These are phyloP conservation scores for Phengaris arion DNA, from an alignment of 2,888 invertebrate species.

Conservation along the genomic window DNA sequence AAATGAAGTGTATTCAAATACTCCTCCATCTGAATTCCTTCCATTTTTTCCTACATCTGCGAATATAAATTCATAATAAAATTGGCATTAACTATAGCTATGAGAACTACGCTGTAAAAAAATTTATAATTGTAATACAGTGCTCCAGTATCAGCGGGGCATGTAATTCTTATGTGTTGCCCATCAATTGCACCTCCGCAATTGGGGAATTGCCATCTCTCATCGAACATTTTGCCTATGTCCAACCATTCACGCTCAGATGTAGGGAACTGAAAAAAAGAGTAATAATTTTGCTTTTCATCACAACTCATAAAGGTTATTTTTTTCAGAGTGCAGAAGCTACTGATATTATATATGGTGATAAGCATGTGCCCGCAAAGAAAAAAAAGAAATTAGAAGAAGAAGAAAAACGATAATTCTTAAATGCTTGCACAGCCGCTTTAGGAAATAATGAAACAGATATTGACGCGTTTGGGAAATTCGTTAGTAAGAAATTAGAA, in stretches of 20 bases:
- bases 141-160: constrained; percentile 30
- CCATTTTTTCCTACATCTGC: constrained; percentile 32
- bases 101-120: constrained; percentile 29
- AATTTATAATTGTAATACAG: constrained; percentile 33
- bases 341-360: neutral
- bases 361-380: neutral
- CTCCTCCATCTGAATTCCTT: constrained; percentile 29
- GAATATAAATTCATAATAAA: constrained; percentile 30
- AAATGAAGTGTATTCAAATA: constrained; percentile 24
- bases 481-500: constrained; percentile 18
- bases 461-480: constrained; percentile 1
- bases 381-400: neutral
- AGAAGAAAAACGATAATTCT: neutral
- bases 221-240: constrained; percentile 26
- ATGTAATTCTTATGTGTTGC: constrained; percentile 33
- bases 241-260: constrained; percentile 28
- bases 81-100: constrained; percentile 32
- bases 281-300: constrained; percentile 3
- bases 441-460: constrained; percentile 1
- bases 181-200: constrained; percentile 35
- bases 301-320: neutral
- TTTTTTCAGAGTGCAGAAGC: neutral
- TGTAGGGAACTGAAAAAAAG: constrained; percentile 21
- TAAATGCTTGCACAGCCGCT: neutral
- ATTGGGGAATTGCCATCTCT: constrained; percentile 34